These are phyloP conservation scores for Hydropotes inermis DNA, from an alignment of 2,113 vertebrate genomes.

Conservation along the genomic window DNA sequence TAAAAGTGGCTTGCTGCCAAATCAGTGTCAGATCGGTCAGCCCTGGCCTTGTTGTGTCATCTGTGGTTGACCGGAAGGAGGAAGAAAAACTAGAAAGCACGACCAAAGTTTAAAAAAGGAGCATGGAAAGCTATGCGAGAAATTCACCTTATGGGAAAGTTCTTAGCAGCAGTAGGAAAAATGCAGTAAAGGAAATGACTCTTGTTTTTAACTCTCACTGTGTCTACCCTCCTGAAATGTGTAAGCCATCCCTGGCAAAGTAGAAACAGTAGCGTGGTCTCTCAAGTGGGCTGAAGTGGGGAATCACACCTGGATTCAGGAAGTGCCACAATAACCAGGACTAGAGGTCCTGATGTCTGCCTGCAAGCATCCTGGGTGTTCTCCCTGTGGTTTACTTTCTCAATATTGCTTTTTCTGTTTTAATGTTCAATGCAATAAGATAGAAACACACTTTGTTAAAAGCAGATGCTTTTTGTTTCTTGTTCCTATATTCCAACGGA, in stretches of 20 bases:
- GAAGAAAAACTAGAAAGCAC: neutral
- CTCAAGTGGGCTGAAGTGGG: neutral
- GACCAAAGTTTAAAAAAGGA: neutral
- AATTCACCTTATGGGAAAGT: neutral
- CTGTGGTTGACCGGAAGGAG: neutral
- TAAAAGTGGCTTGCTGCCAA: neutral
- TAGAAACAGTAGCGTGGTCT: neutral
- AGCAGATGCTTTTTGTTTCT: neutral
- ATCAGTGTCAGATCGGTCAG: neutral
- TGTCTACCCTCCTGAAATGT: neutral
- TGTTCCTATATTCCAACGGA: neutral
- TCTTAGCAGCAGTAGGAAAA: neutral
- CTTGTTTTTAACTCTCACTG: neutral
- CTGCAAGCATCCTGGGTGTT: neutral
- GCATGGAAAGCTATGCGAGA: neutral
- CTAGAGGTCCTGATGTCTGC: neutral
- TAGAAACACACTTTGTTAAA: neutral
- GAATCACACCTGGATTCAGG: neutral
- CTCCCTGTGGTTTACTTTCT: neutral
- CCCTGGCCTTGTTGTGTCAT: neutral
- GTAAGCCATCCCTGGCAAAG: neutral
- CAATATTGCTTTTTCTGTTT: neutral
- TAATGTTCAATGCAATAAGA: neutral
- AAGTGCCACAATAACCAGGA: too few relatives aligned
- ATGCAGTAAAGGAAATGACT: neutral